Base-by-base conservation (phyloP, 2,797 vertebrate genomes). In the Catharus ustulatus region DNA sequence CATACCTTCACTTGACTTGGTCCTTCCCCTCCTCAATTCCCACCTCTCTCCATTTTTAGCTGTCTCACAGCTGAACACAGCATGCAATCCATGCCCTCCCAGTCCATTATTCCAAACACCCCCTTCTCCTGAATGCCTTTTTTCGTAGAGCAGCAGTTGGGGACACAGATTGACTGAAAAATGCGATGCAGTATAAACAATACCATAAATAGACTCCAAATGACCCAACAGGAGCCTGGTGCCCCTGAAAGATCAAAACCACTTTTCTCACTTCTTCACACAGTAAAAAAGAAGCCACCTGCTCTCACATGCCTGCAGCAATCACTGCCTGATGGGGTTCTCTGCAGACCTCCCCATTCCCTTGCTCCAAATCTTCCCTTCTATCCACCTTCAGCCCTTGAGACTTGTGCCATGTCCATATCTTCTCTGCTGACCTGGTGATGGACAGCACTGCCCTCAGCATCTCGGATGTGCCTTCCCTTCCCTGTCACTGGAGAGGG, bases 81-180 rank as follows among this genome's bases (percentile, higher is more conserved):
- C 71, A 43, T 0, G 0, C 11, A 59, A 30, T 40, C 54, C 34
- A 19, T 63, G 58, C 42, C 55, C 26, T 45, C 49, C 68, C 21
- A 4, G 74, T 79, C 52, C 5, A 2, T 67, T 57, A 43, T 64
- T 69, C 85, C 38, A 36, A 91, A 79, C 40, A 89, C 38, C 34
- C 49, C 36, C 42, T 54, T 67, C 45, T 94, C 55, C 51, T 63
- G 5, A 74, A 87, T 89, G 84, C 42, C 10, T 1, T 75, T 61
- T 75, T 48, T 55, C 16, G 36, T 59, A 66, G 55, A 86, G 57
- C 80, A 68, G 30, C 91, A 94, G 81, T 26, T 93, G 87, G 75
- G 85, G 85, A 95, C 75, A 72, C 88, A 96, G 91, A 93, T 80
- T 94, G 89, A 90, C 85, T 80, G 83, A 93, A 93, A 95, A 89